Conservation (phyloP, 2,888 invertebrate species). For the Chrysodeixis includens region DNA sequence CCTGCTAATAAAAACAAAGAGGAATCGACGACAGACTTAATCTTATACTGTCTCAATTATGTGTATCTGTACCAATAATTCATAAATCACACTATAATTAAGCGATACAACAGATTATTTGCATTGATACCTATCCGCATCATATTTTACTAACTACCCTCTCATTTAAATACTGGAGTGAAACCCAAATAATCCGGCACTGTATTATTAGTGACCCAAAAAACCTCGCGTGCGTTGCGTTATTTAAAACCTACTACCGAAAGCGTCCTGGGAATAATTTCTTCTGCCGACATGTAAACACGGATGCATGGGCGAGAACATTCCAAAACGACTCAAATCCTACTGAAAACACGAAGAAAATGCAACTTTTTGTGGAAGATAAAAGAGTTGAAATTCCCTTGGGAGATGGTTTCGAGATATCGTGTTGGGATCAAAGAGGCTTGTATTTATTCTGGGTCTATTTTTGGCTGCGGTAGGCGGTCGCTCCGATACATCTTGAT, state of each 20-base stretch:
- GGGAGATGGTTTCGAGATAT: slow-evolving; percentile 11
- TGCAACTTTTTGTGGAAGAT: background rate
- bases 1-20: too few species aligned
- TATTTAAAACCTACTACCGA: slow-evolving; percentile 74
- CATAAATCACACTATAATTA: background rate
- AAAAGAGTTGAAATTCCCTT: slow-evolving; percentile 35
- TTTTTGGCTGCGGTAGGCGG: slow-evolving; percentile 89
- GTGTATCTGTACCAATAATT: background rate
- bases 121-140: background rate
- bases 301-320: slow-evolving; percentile 57
- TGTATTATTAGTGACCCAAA: slow-evolving; percentile 61
- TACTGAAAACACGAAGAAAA: slow-evolving; percentile 10
- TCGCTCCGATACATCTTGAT: slow-evolving; percentile 80
- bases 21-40: too few species aligned
- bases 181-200: slow-evolving; percentile 39
- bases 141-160: slow-evolving; percentile 18
- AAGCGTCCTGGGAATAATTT: slow-evolving; percentile 79
- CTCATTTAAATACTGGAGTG: slow-evolving; percentile 35
- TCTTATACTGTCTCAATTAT: background rate
- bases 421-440: slow-evolving; percentile 21
- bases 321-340: slow-evolving; percentile 42
- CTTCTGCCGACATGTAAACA: slow-evolving; percentile 82
- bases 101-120: background rate
- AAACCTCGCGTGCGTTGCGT: slow-evolving; percentile 63
- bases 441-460: slow-evolving; percentile 74